Evolutionary conservation across 2,888 invertebrate genomes (phyloP), one percentile per base, ranked within the genome.

Genomic region (Amiota mariae): DNA sequence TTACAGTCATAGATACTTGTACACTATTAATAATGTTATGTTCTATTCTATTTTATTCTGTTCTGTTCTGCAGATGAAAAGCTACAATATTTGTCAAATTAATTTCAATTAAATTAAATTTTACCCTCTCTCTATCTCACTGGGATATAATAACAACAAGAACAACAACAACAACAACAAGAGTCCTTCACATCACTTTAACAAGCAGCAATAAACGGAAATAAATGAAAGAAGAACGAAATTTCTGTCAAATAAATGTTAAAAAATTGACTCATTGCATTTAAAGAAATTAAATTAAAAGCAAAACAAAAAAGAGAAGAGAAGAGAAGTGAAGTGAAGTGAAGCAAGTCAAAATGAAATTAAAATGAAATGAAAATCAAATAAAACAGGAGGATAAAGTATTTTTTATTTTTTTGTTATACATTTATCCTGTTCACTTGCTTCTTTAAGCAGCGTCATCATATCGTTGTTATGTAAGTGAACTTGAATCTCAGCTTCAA

Each of bases 51-150:
- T 36, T 2, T 6, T 36, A 6, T 36, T 36, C 36, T 36, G 36
- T 6, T 36, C 0, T 36, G 36, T 36, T 36, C 6, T 36, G 36
- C 36, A 36, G 36, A 2, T 36, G 36, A 36, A 6, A 36, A 6
- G 6, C 51, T 36, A 64, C 51, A 72, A 51, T 47, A 70, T 76
- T 81, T 81, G 85, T 85, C 87, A 85, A 85, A 85, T 85, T 87
- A 85, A 85, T 87, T 85, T 85, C 82, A 85, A 80, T 85, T 85
- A 85, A 82, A 85, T 87, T 87, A 84, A 85, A 84, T 80, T 67
- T 75, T 48, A 18, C 49, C 54, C 68, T 59, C 36, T 36, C 36
- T 36, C 36, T 6, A 2, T 36, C 36, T 36, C 36, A 6, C 36
- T 36, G 36, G 8, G 2, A 36, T 36, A 36, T 36, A 36, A 36